Evolutionary conservation across 37 sponge, comb jelly and placozoan genomes (phyloP).

Genomic region (Axinella damicornis): DNA sequence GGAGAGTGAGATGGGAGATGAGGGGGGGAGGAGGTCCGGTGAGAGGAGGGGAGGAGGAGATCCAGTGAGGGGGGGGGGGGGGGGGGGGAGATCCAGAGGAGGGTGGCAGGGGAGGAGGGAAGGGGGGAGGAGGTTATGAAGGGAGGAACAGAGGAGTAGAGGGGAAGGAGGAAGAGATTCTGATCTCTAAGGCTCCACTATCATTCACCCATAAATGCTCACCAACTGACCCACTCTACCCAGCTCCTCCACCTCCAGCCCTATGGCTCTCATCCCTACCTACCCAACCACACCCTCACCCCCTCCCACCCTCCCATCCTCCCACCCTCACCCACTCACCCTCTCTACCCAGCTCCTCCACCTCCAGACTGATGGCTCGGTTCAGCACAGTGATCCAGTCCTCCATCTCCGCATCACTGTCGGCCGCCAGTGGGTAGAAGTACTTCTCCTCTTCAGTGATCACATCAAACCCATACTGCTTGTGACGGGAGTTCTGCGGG

Average conservation of each 20-base stretch:
- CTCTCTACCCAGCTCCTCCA: slow-evolving; percentile 28
- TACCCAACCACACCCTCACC: neutral
- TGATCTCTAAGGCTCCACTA: no score
- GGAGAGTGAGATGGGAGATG: neutral
- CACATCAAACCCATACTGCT: slow-evolving; percentile 69
- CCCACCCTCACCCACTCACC: slow-evolving; percentile 29
- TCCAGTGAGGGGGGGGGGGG: neutral
- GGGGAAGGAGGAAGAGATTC: no score
- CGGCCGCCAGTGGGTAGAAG: slow-evolving; percentile 71
- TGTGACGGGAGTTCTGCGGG: slow-evolving; percentile 51
- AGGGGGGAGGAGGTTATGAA: no score
- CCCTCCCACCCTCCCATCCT: no score
- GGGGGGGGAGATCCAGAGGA: no score
- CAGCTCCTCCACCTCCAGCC: no score
- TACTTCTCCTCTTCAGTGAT: slow-evolving; percentile 61
- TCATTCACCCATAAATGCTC: no score
- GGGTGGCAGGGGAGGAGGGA: no score
- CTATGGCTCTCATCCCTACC: no score
- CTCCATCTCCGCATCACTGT: slow-evolving; percentile 70
- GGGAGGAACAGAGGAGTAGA: no score
- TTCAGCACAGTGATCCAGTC: slow-evolving; percentile 69
- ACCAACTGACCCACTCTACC: no score
- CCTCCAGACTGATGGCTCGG: slow-evolving; percentile 59
- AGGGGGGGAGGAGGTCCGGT: neutral
- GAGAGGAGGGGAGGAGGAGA: neutral